phyloP scores from a whole-genome alignment of 2,113 vertebrate genomes.

The Apodemus sylvaticus region DNA sequence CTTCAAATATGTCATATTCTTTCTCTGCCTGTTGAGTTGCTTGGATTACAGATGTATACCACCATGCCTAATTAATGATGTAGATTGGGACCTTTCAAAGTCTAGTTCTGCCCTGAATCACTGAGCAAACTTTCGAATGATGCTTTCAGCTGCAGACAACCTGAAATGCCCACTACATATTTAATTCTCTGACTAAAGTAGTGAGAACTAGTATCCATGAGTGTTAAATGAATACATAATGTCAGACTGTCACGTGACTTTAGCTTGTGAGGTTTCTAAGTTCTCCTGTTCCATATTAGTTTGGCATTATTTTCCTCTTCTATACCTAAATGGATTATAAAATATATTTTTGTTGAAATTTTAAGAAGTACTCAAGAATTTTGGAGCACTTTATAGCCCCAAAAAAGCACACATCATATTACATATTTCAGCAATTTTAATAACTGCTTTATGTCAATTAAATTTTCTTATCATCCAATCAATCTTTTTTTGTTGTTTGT shows the following conservation, averaged over 20 bases:
- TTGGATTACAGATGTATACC: not conserved
- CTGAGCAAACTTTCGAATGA: constrained; percentile 43
- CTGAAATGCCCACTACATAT: constrained; percentile 34
- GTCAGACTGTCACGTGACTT: not conserved
- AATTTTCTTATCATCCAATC: not conserved
- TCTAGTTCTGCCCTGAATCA: not conserved
- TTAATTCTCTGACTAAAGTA: not conserved
- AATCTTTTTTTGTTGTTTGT: no score
- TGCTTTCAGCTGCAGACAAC: not conserved
- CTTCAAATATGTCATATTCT: not conserved
- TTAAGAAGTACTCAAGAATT: not conserved
- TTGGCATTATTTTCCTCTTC: not conserved
- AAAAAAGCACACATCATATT: not conserved
- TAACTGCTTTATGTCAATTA: not conserved
- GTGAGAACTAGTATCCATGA: not conserved
- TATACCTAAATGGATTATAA: not conserved
- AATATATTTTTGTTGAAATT: not conserved
- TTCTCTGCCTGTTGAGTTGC: not conserved
- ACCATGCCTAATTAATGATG: not conserved
- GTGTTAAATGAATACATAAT: not conserved
- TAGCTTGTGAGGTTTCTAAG: not conserved
- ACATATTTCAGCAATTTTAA: not conserved
- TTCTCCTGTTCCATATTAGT: not conserved
- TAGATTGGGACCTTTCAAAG: not conserved
- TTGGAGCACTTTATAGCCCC: not conserved